A percentile compares a stretch with the other conserved stretches of the same genome.
These are phyloP conservation scores for Speoplatyrhinus poulsoni DNA, from an alignment of 2,113 vertebrate genomes.

Conservation along the genomic window DNA sequence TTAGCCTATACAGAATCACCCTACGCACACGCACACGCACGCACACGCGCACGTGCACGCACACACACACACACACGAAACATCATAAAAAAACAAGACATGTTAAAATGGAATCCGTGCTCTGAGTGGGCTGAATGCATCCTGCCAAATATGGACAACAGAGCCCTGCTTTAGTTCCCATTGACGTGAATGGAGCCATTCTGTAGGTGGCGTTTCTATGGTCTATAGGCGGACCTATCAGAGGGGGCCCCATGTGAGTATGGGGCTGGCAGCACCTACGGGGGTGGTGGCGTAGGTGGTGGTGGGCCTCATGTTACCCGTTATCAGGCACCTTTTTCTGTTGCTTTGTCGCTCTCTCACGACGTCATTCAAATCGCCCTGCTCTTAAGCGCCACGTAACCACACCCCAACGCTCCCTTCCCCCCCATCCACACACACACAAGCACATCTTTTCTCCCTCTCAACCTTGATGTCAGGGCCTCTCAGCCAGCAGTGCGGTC, in stretches of 20 bases:
- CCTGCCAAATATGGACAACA: not conserved
- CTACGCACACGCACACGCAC: too few relatives aligned
- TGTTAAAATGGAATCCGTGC: too few relatives aligned
- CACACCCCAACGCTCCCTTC: constrained; percentile 26
- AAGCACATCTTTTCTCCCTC: constrained; percentile 8
- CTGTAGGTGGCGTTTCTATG: constrained; percentile 17
- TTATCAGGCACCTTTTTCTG: constrained; percentile 36
- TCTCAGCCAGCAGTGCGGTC: constrained; percentile 70
- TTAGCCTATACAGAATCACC: too few relatives aligned
- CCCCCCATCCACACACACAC: constrained; percentile 14
- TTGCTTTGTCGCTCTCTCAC: constrained; percentile 28
- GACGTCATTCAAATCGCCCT: not conserved
- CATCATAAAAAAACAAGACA: too few relatives aligned
- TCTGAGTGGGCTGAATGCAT: too few relatives aligned
- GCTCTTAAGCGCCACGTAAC: constrained; percentile 32
- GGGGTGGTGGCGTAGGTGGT: not conserved
- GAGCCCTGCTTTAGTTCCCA: constrained; percentile 24
- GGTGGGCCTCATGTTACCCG: constrained; percentile 19
- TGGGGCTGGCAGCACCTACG: constrained; percentile 29
- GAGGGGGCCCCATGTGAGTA: constrained; percentile 15
- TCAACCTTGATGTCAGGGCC: constrained; percentile 72
- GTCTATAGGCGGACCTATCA: constrained; percentile 23
- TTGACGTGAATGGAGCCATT: constrained; percentile 4
- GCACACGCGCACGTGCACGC: too few relatives aligned
- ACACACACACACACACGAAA: too few relatives aligned